Conservation (phyloP, 2,797 vertebrate genomes). For the Hephaestus fuliginosus region DNA sequence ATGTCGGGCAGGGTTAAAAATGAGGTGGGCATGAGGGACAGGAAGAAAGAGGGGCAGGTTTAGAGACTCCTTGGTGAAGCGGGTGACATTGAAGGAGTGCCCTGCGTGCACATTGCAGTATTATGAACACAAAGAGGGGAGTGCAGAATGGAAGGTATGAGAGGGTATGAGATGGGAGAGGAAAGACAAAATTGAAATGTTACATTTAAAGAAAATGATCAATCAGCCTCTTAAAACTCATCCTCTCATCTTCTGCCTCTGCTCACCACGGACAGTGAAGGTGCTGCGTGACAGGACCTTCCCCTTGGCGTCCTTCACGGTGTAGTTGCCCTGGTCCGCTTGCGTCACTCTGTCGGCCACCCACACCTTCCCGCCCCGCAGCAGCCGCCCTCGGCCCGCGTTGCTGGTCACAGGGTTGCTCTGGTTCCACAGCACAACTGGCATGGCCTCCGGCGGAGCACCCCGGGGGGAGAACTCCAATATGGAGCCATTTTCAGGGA, state of each 20-base stretch:
- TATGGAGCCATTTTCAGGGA: conserved; percentile 69
- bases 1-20: conserved; percentile 73
- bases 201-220: conserved; percentile 15
- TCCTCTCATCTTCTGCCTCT: conserved; percentile 1
- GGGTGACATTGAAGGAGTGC: conserved; percentile 78
- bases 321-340: conserved; percentile 85
- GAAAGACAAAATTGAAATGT: conserved; percentile 52
- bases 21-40: conserved; percentile 74
- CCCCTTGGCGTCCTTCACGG: conserved; percentile 66
- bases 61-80: conserved; percentile 79
- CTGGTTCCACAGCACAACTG: conserved; percentile 80
- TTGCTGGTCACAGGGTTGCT: conserved; percentile 58
- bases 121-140: conserved; percentile 34
- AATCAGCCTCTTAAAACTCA: conserved; percentile 9
- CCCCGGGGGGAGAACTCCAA: conserved; percentile 77
- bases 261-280: conserved; percentile 82
- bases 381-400: conserved; percentile 63
- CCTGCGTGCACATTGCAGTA: conserved; percentile 60
- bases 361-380: conserved; percentile 72
- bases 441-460: conserved; percentile 62
- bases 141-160: conserved; percentile 19
- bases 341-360: conserved; percentile 78
- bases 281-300: conserved; percentile 74
- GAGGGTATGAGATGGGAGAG: conserved; percentile 15
- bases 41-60: conserved; percentile 82